These are phyloP conservation scores for Spatulosminthurus flaviceps DNA, from an alignment of 2,888 invertebrate species.

Conservation along the genomic window DNA sequence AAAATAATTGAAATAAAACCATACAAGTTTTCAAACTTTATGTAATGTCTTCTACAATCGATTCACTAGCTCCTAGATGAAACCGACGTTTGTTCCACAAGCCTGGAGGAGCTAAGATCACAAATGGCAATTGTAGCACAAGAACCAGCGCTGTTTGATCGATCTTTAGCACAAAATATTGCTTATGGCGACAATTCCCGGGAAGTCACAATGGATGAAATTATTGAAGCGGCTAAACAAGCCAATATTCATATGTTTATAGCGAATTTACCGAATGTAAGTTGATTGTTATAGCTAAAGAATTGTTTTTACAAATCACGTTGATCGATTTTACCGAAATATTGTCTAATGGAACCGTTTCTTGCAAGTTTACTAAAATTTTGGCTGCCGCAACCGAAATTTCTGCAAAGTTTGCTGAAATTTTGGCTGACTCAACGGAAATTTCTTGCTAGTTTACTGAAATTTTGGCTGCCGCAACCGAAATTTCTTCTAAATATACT, in stretches of 20 bases:
- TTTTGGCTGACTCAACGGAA: neutral
- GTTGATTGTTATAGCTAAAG: neutral
- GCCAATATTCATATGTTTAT: conserved; percentile 66
- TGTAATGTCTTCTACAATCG: no score
- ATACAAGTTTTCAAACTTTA: no score
- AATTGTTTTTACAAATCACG: neutral
- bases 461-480: neutral
- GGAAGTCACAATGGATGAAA: conserved; percentile 44
- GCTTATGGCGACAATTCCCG: conserved; percentile 50
- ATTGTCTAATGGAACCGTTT: no score
- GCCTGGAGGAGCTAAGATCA: conserved; percentile 31
- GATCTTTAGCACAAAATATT: conserved; percentile 58
- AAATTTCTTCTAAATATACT: neutral
- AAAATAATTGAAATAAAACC: no score
- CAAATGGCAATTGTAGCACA: conserved; percentile 48
- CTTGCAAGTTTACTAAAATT: neutral
- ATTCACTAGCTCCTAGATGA: conserved; percentile 48
- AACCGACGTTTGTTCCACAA: conserved; percentile 37
- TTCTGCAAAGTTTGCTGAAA: no score
- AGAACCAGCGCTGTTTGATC: conserved; percentile 51
- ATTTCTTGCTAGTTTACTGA: no score
- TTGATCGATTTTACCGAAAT: neutral
- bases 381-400: neutral
- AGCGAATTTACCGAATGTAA: conserved; percentile 67
- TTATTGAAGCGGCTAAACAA: conserved; percentile 53